Evolutionary conservation across 2,888 invertebrate genomes (phyloP).

Genomic region (Philhelius pedissequus): DNA sequence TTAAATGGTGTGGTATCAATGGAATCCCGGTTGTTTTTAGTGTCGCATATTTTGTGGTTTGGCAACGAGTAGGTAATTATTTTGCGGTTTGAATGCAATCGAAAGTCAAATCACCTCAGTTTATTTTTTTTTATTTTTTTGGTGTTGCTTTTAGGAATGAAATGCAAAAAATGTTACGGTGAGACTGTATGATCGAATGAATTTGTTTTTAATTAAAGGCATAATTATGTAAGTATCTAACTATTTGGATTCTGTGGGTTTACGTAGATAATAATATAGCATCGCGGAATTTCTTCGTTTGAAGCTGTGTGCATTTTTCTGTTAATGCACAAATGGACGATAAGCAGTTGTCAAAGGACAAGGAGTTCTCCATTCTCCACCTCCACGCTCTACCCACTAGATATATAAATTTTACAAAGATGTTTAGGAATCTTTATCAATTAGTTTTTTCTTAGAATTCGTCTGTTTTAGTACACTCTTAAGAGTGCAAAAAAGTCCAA

Average conservation of each 20-base stretch:
- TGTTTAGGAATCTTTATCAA: no score
- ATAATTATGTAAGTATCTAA: neutral
- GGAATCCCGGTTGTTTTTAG: neutral
- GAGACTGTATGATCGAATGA: neutral
- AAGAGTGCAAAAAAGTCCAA: no score
- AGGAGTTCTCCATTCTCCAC: no score
- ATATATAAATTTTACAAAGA: no score
- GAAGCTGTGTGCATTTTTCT: no score
- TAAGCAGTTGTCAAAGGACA: no score
- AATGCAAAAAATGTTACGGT: neutral
- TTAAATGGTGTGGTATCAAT: conserved; percentile 5
- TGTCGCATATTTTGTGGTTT: conserved; percentile 23
- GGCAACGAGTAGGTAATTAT: neutral
- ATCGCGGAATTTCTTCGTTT: neutral
- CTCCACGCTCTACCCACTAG: no score
- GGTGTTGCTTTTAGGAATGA: neutral
- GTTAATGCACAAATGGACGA: no score
- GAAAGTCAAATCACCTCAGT: conserved; percentile 33
- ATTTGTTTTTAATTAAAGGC: neutral
- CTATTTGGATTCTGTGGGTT: neutral
- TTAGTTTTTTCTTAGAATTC: no score
- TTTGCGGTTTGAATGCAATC: neutral
- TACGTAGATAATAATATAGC: neutral
- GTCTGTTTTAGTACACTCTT: no score
- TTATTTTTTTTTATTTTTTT: no score